phyloP scores from a whole-genome alignment of 2,888 invertebrate species.

The Megastigmus dorsalis region DNA sequence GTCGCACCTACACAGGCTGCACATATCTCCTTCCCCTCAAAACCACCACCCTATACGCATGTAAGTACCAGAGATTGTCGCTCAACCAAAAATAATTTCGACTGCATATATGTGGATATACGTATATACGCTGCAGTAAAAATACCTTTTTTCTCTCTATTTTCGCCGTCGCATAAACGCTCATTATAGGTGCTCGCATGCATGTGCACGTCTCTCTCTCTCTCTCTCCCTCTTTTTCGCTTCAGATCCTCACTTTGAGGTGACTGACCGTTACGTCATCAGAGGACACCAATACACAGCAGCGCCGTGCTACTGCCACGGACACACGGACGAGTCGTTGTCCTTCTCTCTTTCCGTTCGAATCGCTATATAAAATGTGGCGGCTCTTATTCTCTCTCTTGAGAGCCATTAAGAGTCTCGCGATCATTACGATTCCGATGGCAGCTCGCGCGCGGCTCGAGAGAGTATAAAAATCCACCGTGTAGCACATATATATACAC shows the following conservation, averaged over 20 bases:
- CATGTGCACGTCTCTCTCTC: conserved; percentile 31
- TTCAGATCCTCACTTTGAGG: too few species aligned
- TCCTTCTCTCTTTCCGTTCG: conserved; percentile 25
- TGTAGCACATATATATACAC: too few species aligned
- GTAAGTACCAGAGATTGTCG: too few species aligned
- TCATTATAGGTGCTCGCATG: conserved; percentile 51
- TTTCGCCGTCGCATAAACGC: not conserved
- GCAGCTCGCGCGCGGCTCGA: not conserved
- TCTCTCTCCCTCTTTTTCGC: not conserved
- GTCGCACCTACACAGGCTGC: too few species aligned
- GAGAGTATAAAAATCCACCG: too few species aligned
- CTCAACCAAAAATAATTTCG: too few species aligned
- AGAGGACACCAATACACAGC: conserved; percentile 52
- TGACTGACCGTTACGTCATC: conserved; percentile 74
- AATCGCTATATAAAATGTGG: not conserved
- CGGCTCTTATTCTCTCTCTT: conserved; percentile 9
- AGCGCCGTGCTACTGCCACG: too few species aligned
- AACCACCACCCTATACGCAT: too few species aligned
- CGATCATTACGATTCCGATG: conserved; percentile 2
- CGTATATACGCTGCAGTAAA: too few species aligned
- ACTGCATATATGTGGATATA: too few species aligned
- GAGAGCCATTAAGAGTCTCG: not conserved
- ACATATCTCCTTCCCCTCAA: too few species aligned
- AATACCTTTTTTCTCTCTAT: not conserved
- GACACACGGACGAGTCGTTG: not conserved